Evolutionary conservation across 2,888 invertebrate genomes (phyloP), one percentile per base, ranked within the genome.

Genomic region (Chydorus sphaericus): DNA sequence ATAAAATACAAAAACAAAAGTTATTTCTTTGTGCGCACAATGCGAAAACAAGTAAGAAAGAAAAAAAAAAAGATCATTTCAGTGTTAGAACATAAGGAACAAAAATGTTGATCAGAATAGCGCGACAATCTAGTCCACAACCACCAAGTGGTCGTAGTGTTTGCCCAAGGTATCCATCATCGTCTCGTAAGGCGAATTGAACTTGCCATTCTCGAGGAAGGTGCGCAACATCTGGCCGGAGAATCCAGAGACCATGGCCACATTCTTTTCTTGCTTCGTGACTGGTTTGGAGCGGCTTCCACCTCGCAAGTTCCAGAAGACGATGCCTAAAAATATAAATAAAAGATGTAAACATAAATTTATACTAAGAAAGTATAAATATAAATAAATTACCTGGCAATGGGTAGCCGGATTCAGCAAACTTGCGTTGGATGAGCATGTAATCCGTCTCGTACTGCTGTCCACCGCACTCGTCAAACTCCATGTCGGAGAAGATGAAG

Each of bases 221-320:
- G 56, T 56, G 2, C 56, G 31, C 38, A 61, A 11, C 48, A 59
- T 56, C 36, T 59, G 60, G 2, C 57, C 59, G 11, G 60, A 60
- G 38, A 60, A 61, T n/a, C 61, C 61, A 48, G 59, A 58, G 5
- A 61, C 36, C 23, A 60, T 48, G 18, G 58, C 49, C 3, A 52
- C 55, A 16, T 59, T 59, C 4, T 16, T 33, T 30, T 61, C 60
- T 49, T 60, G 39, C 14, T 26, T 48, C 30, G 54, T 49, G 6
- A 62, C 59, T n/a, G 60, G 62, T 4, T 59, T 60, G 1, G 59
- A 56, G 16, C 48, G 56, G 2, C 33, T 39, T 10, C 51, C 56
- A n/a, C 28, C 55, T 6, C 60, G 50, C 44, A 62, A 51, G 48
- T 62, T 62, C 62, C 62, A 62, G 37, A 60, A 62, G 14, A 61